Conservation (phyloP, 2,113 vertebrate species). For the Mesembrinibis cayennensis region DNA sequence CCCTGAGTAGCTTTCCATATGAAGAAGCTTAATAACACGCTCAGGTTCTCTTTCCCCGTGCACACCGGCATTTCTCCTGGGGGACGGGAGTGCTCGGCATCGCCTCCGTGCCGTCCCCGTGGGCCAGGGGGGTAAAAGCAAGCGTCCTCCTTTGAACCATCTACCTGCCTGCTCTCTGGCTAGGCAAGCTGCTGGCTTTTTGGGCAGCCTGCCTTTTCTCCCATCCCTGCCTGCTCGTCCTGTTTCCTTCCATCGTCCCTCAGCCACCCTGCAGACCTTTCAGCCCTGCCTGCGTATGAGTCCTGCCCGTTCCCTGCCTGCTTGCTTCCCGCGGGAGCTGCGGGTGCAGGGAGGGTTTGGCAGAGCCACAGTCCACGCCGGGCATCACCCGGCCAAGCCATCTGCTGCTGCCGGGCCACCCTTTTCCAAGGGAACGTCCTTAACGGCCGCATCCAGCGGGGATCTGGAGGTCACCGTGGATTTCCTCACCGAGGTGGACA, state of each 20-base stretch:
- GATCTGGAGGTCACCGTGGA: conserved; percentile 97
- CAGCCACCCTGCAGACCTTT: neutral
- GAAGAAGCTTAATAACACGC: neutral
- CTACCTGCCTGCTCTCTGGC: neutral
- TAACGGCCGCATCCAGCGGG: conserved; percentile 76
- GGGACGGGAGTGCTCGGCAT: accelerated
- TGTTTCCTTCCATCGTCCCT: neutral
- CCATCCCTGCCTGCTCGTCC: neutral
- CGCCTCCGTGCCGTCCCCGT: accelerated
- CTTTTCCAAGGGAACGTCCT: conserved; percentile 33
- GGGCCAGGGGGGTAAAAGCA: neutral
- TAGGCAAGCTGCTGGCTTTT: neutral
- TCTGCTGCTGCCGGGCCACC: neutral
- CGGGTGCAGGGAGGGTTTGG: neutral
- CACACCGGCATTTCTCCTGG: accelerated
- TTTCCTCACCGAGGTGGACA: conserved; percentile 97
- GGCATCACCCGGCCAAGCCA: neutral
- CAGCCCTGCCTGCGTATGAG: neutral
- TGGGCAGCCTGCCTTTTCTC: neutral
- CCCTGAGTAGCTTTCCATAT: neutral
- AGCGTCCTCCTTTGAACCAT: accelerated
- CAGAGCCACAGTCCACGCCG: accelerated
- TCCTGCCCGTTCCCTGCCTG: neutral
- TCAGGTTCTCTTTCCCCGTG: neutral
- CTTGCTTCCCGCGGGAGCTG: neutral